Percentiles rank a stretch among this genome's conserved stretches.
Conservation (phyloP, 2,797 vertebrate genomes). For the Taenioides sp. region DNA sequence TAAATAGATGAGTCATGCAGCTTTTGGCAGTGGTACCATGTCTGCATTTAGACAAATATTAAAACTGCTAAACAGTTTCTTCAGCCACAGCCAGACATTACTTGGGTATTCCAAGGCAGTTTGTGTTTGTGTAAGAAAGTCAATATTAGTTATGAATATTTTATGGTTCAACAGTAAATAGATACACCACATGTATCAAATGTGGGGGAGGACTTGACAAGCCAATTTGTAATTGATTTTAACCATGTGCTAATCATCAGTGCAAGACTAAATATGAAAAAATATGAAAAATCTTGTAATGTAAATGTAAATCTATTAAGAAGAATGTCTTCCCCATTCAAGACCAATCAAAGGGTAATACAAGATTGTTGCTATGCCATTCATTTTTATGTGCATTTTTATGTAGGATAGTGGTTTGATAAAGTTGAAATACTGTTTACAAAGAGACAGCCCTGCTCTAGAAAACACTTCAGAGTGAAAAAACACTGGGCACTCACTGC, state of each 20-base stretch:
- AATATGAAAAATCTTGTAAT: background rate
- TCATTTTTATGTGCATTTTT: background rate
- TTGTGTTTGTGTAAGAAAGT: conserved; percentile 10
- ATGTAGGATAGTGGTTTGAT: background rate
- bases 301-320: too few species aligned
- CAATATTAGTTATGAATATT: conserved; percentile 10
- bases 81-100: background rate
- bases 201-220: background rate
- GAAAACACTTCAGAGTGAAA: background rate
- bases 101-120: background rate
- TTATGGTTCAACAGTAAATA: conserved; percentile 4
- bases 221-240: background rate
- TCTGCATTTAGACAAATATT: conserved; percentile 4
- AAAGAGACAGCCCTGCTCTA: background rate
- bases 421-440: background rate
- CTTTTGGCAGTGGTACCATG: background rate
- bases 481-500: too few species aligned
- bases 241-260: background rate
- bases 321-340: background rate
- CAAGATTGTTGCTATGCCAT: background rate
- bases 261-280: background rate
- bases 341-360: background rate
- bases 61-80: background rate
- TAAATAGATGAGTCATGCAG: conserved; percentile 6
- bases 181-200: background rate